A percentile compares a stretch with the other conserved stretches of the same genome.
phyloP scores from a whole-genome alignment of 2,113 vertebrate species.

The Anser cygnoides region DNA sequence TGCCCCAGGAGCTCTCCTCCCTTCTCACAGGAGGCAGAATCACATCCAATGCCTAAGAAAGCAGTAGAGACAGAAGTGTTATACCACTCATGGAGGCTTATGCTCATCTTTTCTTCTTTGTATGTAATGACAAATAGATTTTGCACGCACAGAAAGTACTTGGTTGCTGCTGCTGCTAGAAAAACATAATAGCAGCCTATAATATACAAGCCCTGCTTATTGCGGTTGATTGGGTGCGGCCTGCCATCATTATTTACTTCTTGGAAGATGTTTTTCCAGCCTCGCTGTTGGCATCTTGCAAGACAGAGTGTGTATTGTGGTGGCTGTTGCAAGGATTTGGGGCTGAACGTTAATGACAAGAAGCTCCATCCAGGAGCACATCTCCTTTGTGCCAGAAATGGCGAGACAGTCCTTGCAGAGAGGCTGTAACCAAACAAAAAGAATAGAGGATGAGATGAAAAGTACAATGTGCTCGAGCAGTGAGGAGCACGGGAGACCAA shows the following conservation, averaged over 20 bases:
- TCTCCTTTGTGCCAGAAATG: background rate
- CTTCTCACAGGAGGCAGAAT: background rate
- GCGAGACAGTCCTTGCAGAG: background rate
- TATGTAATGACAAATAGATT: background rate
- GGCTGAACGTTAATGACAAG: background rate
- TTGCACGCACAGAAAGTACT: background rate
- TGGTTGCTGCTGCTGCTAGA: background rate
- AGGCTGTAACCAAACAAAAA: background rate
- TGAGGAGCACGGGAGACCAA: background rate
- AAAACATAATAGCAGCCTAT: background rate
- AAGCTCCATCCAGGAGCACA: background rate
- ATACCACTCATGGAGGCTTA: background rate
- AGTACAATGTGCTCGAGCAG: background rate
- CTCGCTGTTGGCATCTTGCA: background rate
- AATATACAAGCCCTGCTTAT: background rate
- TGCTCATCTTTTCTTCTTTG: background rate
- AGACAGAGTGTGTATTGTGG: background rate
- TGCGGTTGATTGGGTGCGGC: background rate
- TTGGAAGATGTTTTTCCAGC: background rate
- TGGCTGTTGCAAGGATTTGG: background rate
- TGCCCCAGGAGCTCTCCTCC: background rate
- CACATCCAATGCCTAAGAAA: accelerated
- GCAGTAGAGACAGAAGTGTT: background rate
- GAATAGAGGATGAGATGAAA: background rate
- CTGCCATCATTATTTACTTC: accelerated